These are phyloP conservation scores for Cantharis lateralis DNA, from an alignment of 2,888 invertebrate species.

Conservation along the genomic window DNA sequence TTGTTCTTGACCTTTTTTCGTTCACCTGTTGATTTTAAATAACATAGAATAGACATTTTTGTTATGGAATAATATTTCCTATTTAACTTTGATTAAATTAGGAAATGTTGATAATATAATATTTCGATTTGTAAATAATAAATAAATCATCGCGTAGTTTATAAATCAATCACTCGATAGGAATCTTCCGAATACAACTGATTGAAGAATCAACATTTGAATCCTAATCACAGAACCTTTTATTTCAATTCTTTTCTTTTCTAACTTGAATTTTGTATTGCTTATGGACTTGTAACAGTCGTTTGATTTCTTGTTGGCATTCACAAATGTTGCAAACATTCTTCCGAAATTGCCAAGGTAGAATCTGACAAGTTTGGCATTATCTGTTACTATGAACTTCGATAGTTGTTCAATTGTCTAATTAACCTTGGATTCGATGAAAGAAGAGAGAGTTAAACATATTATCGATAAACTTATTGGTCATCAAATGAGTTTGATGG, in stretches of 20 bases:
- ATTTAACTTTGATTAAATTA: background rate
- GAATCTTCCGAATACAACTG: background rate
- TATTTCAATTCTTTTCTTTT: background rate
- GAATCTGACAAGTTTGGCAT: background rate
- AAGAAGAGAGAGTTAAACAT: background rate
- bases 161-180: background rate
- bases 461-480: background rate
- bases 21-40: background rate
- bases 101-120: background rate
- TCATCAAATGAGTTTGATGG: background rate
- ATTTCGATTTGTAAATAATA: background rate
- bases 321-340: background rate
- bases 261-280: background rate
- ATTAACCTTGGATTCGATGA: background rate
- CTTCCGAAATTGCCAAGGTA: background rate
- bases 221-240: background rate
- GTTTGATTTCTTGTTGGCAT: background rate
- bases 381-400: background rate
- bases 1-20: background rate
- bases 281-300: background rate
- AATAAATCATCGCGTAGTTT: too few species aligned
- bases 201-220: background rate
- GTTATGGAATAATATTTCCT: too few species aligned
- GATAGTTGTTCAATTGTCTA: background rate
- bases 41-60: background rate